Evolutionary conservation across 2,797 vertebrate genomes (phyloP), one percentile per base, ranked within the genome.

Genomic region (Ptychobarbus kaznakovi): DNA sequence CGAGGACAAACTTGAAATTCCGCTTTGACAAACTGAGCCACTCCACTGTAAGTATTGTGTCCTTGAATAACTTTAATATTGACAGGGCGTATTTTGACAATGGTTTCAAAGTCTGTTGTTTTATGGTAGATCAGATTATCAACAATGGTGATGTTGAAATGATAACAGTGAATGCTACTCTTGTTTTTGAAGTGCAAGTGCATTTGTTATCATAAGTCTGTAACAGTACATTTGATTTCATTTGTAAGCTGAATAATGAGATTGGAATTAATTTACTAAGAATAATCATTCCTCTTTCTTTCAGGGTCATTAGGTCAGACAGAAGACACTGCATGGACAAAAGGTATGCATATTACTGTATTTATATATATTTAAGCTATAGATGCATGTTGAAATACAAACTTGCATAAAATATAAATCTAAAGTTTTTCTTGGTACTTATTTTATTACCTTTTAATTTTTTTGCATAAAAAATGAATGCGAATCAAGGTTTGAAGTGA

Each of bases 21-120:
- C 96, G 97, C 91, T 99, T 99, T 28, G 97, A 98, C 94, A 98
- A 99, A 93, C 96, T 99, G 93, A 98, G 96, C 92, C 97, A 98
- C 11, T 91, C 96, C 89, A 95, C 93, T 90, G 98, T 96, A 90
- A 95, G 89, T 88, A 53, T 20, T 22, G 1, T 76, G 44, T 42
- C 1, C 77, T 63, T 1, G 1, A 46, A 61, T 40, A 25, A 77
- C 13, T 78, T 65, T 32, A 46, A 76, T 56, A 56, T n/a, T 3
- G n/a, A 20, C 12, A 1, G 10, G 25, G 38, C 0, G 2, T 65
- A 20, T 61, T 78, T 42, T 61, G 53, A 61, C 38, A 65, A 32
- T 20, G 2, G 22, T 42, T 77, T 77, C 13, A 61, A 10, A 77
- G 35, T 40, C 3, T 0, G 6, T 56, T 58, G 58, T 46, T 65